phyloP scores from a whole-genome alignment of 2,888 invertebrate genomes.

The Sisyra terminalis region DNA sequence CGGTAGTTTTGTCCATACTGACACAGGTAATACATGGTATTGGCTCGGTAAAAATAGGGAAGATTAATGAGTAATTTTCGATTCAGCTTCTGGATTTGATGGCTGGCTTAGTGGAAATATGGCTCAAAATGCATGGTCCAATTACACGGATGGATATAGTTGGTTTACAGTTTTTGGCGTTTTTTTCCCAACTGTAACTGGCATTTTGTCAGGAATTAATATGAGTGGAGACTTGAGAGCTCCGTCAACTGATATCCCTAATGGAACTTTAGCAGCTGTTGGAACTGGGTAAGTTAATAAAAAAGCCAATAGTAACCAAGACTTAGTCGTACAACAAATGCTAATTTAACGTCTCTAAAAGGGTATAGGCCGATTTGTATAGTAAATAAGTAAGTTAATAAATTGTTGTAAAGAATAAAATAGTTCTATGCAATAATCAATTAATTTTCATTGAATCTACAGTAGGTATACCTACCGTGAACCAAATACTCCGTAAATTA shows the following conservation, averaged over 20 bases:
- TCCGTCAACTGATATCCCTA: conserved; percentile 84
- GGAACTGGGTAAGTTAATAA: conserved; percentile 61
- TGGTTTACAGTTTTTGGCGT: conserved; percentile 97
- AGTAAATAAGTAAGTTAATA: too few relatives aligned
- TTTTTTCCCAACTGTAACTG: conserved; percentile 95
- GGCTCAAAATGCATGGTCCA: conserved; percentile 62
- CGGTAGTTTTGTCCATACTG: conserved; percentile 70
- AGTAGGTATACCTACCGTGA: too few relatives aligned
- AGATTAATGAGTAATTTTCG: too few relatives aligned
- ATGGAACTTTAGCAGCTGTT: conserved; percentile 85
- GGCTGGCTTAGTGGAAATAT: conserved; percentile 75
- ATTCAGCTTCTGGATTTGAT: conserved; percentile 59
- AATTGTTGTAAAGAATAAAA: too few relatives aligned
- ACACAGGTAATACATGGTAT: conserved; percentile 37
- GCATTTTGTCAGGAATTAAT: conserved; percentile 92
- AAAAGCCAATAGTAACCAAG: too few relatives aligned
- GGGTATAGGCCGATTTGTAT: too few relatives aligned
- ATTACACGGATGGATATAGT: conserved; percentile 61
- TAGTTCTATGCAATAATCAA: too few relatives aligned
- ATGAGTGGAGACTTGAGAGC: conserved; percentile 94
- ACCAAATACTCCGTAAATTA: too few relatives aligned
- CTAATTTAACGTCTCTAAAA: too few relatives aligned
- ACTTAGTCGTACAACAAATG: too few relatives aligned
- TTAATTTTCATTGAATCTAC: too few relatives aligned
- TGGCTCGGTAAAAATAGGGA: too few relatives aligned